These are phyloP conservation scores for Spisula solida DNA, from an alignment of 2,888 invertebrate genomes.

Conservation along the genomic window DNA sequence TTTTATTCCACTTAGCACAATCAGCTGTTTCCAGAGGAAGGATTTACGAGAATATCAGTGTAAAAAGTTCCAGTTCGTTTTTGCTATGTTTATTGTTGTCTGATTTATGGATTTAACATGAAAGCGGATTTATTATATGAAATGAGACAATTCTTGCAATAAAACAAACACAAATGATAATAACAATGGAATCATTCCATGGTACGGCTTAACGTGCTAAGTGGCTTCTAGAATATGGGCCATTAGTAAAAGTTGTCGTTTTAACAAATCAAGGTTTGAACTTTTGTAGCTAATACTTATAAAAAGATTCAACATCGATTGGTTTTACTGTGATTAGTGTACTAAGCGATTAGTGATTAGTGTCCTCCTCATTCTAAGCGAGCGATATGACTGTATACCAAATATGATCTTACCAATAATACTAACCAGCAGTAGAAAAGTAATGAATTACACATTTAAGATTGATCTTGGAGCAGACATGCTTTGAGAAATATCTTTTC, in stretches of 20 bases:
- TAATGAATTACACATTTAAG: no score
- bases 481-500: no score
- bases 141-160: neutral
- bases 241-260: neutral
- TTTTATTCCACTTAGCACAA: neutral
- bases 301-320: no score
- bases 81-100: neutral
- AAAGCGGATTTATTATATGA: neutral
- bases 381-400: no score
- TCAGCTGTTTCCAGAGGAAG: neutral
- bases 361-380: no score
- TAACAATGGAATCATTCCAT: neutral
- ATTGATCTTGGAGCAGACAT: no score
- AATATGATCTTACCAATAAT: no score
- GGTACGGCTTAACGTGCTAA: neutral
- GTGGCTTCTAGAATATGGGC: neutral
- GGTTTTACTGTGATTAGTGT: no score
- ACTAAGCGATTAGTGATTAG: no score
- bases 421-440: no score
- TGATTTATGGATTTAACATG: constrained; percentile 1
- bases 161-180: neutral
- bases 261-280: neutral
- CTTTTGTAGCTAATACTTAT: neutral
- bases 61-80: neutral
- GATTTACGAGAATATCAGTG: neutral